A percentile compares a stretch with the other conserved stretches of the same genome.
Evolutionary conservation across 2,888 invertebrate species (phyloP).

Genomic region (Altica lythri): DNA sequence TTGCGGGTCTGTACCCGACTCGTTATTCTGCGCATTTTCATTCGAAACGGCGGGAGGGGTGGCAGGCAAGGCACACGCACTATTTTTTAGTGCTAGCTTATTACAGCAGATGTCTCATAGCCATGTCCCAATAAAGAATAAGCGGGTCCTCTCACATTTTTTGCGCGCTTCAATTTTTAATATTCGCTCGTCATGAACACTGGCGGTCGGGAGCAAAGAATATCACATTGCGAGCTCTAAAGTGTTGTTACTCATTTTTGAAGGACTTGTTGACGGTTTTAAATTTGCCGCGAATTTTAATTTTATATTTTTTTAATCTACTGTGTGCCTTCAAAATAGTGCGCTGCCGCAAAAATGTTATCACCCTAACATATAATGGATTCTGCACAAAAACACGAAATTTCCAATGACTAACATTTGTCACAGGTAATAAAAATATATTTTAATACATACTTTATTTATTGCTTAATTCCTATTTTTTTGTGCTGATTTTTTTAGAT

Average conservation of each 20-base stretch:
- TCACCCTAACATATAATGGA: conserved; percentile 42
- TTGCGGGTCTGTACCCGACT: conserved; percentile 60
- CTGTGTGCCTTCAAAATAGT: conserved; percentile 45
- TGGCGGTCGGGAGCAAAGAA: conserved; percentile 33
- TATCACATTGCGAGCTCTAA: conserved; percentile 26
- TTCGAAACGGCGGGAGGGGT: conserved; percentile 51
- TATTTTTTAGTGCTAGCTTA: conserved; percentile 69
- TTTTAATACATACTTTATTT: not conserved
- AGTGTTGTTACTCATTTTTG: conserved; percentile 39
- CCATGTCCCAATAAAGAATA: conserved; percentile 61
- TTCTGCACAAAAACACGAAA: conserved; percentile 37
- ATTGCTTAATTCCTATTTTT: not conserved
- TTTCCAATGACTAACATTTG: conserved; percentile 40
- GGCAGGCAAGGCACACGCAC: conserved; percentile 63
- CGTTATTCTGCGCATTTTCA: conserved; percentile 66
- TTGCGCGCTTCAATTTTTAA: conserved; percentile 59
- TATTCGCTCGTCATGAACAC: conserved; percentile 55
- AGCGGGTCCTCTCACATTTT: conserved; percentile 54
- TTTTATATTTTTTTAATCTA: not conserved
- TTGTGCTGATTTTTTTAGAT: not conserved
- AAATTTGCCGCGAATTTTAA: conserved; percentile 47
- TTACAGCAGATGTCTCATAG: conserved; percentile 69
- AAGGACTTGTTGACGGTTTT: conserved; percentile 12
- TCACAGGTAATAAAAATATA: conserved; percentile 37
- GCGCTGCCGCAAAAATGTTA: conserved; percentile 35